These are phyloP conservation scores for Catharus minimus DNA, from an alignment of 2,113 vertebrate genomes.

Conservation along the genomic window DNA sequence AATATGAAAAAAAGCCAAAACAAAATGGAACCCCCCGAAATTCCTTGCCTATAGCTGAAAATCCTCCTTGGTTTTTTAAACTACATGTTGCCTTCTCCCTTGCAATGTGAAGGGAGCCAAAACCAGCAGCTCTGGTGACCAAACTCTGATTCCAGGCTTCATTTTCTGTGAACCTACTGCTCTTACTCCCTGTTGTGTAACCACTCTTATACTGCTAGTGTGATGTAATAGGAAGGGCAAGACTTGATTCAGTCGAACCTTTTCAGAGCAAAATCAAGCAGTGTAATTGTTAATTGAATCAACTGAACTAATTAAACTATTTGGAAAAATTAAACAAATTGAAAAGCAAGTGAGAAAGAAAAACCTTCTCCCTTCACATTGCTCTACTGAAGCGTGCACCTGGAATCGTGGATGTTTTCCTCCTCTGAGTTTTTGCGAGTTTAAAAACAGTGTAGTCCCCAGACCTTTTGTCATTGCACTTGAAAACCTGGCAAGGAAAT, in stretches of 20 bases:
- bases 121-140: not conserved
- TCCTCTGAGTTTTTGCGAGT: not conserved
- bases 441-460: not conserved
- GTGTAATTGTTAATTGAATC: not conserved
- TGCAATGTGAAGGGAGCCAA: not conserved
- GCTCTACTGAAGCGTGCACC: not conserved
- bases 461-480: not conserved
- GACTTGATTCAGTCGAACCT: not conserved
- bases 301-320: not conserved
- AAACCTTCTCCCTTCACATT: not conserved
- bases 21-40: not conserved
- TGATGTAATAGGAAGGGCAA: not conserved
- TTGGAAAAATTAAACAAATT: not conserved
- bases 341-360: not conserved
- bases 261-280: not conserved
- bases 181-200: not conserved
- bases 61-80: not conserved
- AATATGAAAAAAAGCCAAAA: not conserved
- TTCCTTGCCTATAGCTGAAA: not conserved
- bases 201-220: not conserved
- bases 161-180: not conserved
- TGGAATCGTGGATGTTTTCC: not conserved
- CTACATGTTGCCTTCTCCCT: not conserved
- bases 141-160: not conserved
- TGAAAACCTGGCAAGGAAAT: conserved; percentile 1